These are phyloP conservation scores for Zalophus californianus DNA, from an alignment of 2,797 vertebrate species.

Conservation along the genomic window DNA sequence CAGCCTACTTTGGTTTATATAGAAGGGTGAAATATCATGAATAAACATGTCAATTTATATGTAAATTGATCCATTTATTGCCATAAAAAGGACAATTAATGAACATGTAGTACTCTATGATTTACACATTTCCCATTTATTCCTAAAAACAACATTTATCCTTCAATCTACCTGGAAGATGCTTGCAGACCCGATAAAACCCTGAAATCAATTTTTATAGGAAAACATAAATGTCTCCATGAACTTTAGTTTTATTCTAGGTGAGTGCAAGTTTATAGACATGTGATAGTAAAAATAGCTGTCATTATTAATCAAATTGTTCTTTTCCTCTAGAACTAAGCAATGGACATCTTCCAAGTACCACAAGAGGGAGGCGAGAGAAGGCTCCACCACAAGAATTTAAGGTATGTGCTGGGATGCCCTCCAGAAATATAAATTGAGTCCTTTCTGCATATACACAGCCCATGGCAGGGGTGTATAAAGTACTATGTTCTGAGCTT, in stretches of 20 bases:
- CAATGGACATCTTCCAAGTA: neutral
- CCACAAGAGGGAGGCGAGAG: neutral
- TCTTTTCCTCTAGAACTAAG: neutral
- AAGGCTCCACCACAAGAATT: neutral
- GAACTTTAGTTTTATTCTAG: slow-evolving; percentile 5
- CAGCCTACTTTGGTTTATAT: neutral
- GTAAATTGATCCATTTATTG: neutral
- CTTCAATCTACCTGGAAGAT: neutral
- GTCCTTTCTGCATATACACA: neutral
- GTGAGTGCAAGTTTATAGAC: neutral
- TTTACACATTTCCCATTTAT: neutral
- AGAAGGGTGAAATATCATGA: neutral
- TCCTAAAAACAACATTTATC: neutral
- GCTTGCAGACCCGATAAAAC: neutral
- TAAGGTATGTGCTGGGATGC: neutral
- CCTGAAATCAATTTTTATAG: neutral
- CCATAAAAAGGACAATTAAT: neutral
- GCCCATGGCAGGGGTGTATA: neutral
- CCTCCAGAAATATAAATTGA: neutral
- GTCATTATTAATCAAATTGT: neutral
- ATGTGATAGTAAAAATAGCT: neutral
- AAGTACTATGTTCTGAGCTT: neutral
- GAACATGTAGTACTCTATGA: neutral
- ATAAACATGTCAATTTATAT: neutral
- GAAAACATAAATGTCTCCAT: neutral